A percentile compares a stretch with the other conserved stretches of the same genome.
These are phyloP conservation scores for Tetanocera ferruginea DNA, from an alignment of 2,888 invertebrate species.

Conservation along the genomic window DNA sequence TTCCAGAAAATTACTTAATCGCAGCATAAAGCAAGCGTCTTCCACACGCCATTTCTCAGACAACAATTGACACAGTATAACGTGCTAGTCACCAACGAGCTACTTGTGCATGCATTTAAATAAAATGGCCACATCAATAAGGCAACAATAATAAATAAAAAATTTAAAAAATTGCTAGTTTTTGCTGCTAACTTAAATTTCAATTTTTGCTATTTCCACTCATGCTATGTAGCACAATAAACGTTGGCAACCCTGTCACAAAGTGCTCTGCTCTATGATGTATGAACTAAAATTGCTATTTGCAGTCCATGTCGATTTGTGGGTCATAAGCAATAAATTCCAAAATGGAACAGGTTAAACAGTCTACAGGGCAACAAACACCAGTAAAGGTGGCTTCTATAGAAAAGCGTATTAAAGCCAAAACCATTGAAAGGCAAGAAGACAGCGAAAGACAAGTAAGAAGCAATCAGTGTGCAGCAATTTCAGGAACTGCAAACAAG, in stretches of 20 bases:
- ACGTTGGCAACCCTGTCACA: background rate
- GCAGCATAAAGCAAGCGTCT: too few species aligned
- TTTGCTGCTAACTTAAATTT: too few species aligned
- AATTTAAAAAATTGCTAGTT: too few species aligned
- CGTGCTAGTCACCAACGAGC: too few species aligned
- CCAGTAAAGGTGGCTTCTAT: background rate
- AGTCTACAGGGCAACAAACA: background rate
- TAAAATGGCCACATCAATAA: too few species aligned
- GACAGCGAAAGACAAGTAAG: background rate
- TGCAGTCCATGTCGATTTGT: conserved; percentile 34
- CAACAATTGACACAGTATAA: too few species aligned
- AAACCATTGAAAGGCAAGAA: background rate
- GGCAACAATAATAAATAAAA: too few species aligned
- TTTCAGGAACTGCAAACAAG: background rate
- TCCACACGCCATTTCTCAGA: too few species aligned
- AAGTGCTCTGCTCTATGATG: conserved; percentile 21
- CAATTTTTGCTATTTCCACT: background rate
- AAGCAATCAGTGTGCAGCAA: background rate
- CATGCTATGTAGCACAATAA: background rate
- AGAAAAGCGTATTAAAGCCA: conserved; percentile 9
- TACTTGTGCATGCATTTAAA: too few species aligned
- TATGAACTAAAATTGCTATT: conserved; percentile 32
- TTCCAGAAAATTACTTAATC: too few species aligned
- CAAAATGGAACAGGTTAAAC: conserved; percentile 7
- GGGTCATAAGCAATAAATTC: conserved; percentile 30